phyloP scores from a whole-genome alignment of 2,888 invertebrate species.

The Pyrrhia umbra region DNA sequence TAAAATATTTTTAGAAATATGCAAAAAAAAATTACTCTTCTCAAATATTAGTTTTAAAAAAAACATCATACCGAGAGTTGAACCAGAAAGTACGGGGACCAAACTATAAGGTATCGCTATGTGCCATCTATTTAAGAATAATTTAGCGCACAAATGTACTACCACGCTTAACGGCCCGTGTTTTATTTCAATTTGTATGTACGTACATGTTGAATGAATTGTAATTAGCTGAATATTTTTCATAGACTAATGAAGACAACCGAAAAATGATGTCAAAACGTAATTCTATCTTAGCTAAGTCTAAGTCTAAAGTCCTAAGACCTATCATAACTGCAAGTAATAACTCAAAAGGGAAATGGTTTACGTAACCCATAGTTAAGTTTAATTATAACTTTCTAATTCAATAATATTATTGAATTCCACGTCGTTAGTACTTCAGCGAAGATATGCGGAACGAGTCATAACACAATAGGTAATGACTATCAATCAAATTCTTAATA shows the following conservation, averaged over 20 bases:
- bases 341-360: neutral
- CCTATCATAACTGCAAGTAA: neutral
- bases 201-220: conserved; percentile 30
- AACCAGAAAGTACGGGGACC: conserved; percentile 81
- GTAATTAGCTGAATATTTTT: conserved; percentile 36
- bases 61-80: conserved; percentile 46
- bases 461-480: neutral
- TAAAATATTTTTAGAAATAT: neutral
- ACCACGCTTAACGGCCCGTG: conserved; percentile 42
- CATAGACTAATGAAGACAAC: conserved; percentile 9
- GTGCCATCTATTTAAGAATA: conserved; percentile 80
- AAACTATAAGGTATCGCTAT: conserved; percentile 74
- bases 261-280: neutral
- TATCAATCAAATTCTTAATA: neutral
- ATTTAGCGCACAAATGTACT: conserved; percentile 60
- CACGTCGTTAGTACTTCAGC: neutral
- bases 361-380: neutral
- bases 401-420: conserved; percentile 20
- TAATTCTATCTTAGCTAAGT: neutral
- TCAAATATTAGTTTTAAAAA: conserved; percentile 11
- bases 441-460: neutral
- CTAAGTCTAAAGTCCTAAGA: neutral
- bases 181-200: conserved; percentile 38
- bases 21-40: conserved; percentile 12
- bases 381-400: neutral